These are phyloP conservation scores for Agonopterix heracliana DNA, from an alignment of 2,888 invertebrate genomes.

Conservation along the genomic window DNA sequence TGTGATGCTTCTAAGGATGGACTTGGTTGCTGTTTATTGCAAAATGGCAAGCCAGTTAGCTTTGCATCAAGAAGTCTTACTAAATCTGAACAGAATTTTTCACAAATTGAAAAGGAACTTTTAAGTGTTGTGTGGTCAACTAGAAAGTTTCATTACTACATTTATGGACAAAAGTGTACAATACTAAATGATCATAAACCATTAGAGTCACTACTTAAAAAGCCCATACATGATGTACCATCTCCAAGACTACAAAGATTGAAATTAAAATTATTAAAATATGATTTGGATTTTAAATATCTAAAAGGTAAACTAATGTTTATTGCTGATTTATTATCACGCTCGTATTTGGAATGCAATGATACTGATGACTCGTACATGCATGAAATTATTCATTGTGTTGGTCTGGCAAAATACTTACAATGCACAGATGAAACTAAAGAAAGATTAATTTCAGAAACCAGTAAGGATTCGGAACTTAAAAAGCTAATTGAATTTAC, in stretches of 20 bases:
- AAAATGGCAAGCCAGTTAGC: constrained; percentile 14
- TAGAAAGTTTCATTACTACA: constrained; percentile 33
- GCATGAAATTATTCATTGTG: background rate
- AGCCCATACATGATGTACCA: constrained; percentile 25
- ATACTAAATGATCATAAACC: constrained; percentile 34
- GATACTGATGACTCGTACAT: background rate
- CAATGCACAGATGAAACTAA: background rate
- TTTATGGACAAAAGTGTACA: constrained; percentile 17
- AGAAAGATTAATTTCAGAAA: background rate
- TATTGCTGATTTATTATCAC: constrained; percentile 25
- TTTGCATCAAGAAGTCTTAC: constrained; percentile 14
- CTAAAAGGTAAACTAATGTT: constrained; percentile 25
- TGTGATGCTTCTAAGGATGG: constrained; percentile 14
- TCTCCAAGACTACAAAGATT: constrained; percentile 24
- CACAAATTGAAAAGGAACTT: constrained; percentile 45
- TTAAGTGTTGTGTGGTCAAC: constrained; percentile 32
- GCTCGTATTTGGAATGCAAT: constrained; percentile 1
- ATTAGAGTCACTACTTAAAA: constrained; percentile 26
- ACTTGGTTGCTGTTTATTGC: constrained; percentile 12
- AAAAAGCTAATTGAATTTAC: too few species aligned
- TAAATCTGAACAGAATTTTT: constrained; percentile 6
- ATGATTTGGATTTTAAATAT: constrained; percentile 18
- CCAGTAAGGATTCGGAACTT: too few species aligned
- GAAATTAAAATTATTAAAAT: constrained; percentile 27
- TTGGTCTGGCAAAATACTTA: background rate